These are phyloP conservation scores for Vanessa atalanta DNA, from an alignment of 1,140 invertebrate genomes.

Conservation along the genomic window DNA sequence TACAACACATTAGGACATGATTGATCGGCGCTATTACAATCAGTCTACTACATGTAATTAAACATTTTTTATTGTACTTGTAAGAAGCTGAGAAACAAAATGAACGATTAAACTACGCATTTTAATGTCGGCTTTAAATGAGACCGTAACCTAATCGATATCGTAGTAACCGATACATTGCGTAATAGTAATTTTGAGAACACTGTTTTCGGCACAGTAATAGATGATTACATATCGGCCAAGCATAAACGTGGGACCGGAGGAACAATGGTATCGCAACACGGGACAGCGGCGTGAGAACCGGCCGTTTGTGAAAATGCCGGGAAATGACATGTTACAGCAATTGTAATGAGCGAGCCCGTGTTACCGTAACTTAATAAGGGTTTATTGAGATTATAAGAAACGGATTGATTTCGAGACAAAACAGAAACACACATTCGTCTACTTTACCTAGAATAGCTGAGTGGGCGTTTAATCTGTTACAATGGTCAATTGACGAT, in stretches of 20 bases:
- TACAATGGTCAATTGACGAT: no score
- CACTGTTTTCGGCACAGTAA: not conserved
- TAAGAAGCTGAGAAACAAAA: no score
- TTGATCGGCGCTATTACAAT: not conserved
- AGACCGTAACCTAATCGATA: no score
- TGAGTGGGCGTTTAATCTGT: no score
- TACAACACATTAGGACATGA: not conserved
- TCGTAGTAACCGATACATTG: no score
- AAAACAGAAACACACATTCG: not conserved
- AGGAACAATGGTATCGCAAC: constrained; percentile 38
- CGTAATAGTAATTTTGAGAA: not conserved
- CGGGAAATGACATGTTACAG: constrained; percentile 44
- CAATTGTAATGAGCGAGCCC: constrained; percentile 2
- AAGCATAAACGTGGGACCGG: constrained; percentile 38
- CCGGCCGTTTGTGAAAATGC: constrained; percentile 42
- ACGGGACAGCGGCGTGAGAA: constrained; percentile 42
- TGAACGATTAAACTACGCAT: no score
- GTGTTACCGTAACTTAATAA: constrained; percentile 8
- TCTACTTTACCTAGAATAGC: no score
- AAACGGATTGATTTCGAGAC: not conserved
- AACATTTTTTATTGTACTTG: not conserved
- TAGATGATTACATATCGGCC: not conserved
- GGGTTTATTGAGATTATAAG: not conserved
- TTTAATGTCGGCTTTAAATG: no score
- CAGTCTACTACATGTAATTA: not conserved